Conservation (phyloP, 2,888 invertebrate species). For the Stegana nigrithorax region DNA sequence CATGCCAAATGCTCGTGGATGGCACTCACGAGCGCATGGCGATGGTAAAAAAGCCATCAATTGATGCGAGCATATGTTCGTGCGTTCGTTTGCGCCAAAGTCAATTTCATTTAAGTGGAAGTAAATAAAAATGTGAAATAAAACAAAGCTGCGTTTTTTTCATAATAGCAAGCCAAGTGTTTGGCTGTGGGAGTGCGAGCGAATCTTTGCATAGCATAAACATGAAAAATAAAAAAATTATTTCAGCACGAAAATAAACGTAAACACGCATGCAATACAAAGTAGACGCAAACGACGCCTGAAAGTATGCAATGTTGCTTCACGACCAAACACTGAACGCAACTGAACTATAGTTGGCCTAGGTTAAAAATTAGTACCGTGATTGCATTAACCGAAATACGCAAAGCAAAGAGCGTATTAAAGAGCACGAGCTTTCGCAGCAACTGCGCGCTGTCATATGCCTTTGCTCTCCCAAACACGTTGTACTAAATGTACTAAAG, state of each 20-base stretch:
- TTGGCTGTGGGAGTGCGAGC: no score
- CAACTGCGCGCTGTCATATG: not conserved
- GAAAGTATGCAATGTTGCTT: not conserved
- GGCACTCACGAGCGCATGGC: not conserved
- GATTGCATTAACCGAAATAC: not conserved
- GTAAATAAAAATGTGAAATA: no score
- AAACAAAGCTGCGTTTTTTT: no score
- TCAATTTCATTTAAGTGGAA: conserved; percentile 13
- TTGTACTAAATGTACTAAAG: conserved; percentile 14
- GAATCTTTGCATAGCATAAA: no score
- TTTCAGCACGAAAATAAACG: not conserved
- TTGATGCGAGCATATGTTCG: conserved; percentile 1
- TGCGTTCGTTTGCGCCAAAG: not conserved
- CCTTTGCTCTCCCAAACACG: not conserved
- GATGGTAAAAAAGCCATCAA: not conserved
- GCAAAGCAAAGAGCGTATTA: not conserved
- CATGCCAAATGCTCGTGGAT: no score
- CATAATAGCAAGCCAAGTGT: no score
- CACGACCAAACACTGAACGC: not conserved
- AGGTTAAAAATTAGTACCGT: not conserved
- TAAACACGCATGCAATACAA: not conserved
- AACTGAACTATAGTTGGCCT: conserved; percentile 2
- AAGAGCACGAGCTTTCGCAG: not conserved
- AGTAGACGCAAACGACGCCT: not conserved
- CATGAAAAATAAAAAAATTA: not conserved